Conservation (phyloP, 2,797 vertebrate genomes). For the Eidolon dupreanum region DNA sequence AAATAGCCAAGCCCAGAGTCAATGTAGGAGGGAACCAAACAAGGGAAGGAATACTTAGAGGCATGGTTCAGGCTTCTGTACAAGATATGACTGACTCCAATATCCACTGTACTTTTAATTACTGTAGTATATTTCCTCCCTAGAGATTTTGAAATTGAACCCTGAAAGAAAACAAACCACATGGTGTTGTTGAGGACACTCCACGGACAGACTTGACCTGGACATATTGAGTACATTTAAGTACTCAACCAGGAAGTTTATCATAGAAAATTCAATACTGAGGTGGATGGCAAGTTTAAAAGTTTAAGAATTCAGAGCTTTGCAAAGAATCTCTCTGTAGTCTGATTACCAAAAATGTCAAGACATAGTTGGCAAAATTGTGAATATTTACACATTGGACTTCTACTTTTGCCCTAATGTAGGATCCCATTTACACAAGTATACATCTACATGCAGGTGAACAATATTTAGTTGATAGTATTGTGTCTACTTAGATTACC, state of each 20-base stretch:
- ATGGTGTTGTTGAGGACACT: background rate
- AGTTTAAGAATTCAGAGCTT: background rate
- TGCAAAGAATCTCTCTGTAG: background rate
- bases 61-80: background rate
- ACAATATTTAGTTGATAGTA: fast-evolving
- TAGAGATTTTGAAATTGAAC: background rate
- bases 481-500: background rate
- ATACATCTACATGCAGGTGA: no score
- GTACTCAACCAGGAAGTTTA: background rate
- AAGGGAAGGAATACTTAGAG: background rate
- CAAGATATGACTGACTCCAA: background rate
- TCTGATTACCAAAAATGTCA: background rate
- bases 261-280: background rate
- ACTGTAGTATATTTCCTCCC: background rate
- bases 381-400: background rate
- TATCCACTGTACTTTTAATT: background rate
- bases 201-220: background rate
- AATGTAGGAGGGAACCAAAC: background rate
- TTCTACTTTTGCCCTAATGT: background rate
- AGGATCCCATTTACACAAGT: background rate
- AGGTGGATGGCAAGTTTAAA: background rate
- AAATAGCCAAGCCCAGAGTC: background rate
- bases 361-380: background rate
- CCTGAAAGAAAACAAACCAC: background rate
- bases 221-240: background rate